phyloP scores from a whole-genome alignment of 1,140 invertebrate species.

The Myzus persicae region DNA sequence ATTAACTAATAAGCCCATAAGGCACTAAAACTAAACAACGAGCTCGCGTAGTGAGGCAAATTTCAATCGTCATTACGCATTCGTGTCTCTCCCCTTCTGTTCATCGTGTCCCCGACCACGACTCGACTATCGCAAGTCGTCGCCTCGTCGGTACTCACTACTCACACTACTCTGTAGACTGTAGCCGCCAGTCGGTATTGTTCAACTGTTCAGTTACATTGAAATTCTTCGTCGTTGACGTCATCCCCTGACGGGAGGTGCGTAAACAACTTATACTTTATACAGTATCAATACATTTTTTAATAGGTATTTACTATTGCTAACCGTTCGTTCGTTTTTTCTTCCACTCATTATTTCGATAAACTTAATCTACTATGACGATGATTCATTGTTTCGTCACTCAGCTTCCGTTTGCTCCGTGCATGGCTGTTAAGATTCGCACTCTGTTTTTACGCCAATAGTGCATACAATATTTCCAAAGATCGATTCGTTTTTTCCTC shows the following conservation, averaged over 20 bases:
- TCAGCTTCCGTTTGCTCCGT: neutral
- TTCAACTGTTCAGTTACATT: neutral
- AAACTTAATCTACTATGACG: neutral
- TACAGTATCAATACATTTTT: neutral
- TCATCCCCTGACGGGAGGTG: neutral
- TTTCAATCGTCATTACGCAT: neutral
- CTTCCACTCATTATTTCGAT: neutral
- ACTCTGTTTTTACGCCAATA: neutral
- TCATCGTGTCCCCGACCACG: neutral
- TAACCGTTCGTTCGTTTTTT: neutral
- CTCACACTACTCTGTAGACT: no score
- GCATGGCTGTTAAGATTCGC: neutral
- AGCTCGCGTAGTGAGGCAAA: neutral
- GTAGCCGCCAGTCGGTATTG: neutral
- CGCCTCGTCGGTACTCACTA: neutral
- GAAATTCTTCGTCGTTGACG: constrained; percentile 37
- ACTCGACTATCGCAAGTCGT: neutral
- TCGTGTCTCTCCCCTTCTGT: neutral
- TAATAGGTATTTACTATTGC: no score
- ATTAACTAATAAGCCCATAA: no score
- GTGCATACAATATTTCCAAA: neutral
- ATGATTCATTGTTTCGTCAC: neutral
- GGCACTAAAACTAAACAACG: neutral
- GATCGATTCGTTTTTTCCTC: neutral
- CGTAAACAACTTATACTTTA: neutral